Conservation (phyloP, 2,797 vertebrate genomes). For the Passerculus sandwichensis region DNA sequence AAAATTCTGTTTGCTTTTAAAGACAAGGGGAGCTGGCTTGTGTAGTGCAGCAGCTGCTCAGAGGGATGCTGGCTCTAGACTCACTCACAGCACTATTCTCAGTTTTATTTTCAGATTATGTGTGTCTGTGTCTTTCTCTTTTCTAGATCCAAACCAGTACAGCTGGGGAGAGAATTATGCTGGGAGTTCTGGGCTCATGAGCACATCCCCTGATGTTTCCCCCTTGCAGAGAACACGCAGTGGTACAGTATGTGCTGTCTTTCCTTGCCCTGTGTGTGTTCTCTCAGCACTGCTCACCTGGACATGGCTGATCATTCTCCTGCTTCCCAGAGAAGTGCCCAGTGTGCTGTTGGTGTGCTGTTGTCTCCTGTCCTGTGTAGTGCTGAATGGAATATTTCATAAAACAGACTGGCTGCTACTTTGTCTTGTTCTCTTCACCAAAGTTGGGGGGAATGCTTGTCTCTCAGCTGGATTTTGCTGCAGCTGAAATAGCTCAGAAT, state of each 20-base stretch:
- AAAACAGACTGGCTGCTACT: neutral
- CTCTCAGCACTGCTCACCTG: neutral
- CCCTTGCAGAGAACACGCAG: conserved; percentile 91
- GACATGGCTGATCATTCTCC: neutral
- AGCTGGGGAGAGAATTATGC: conserved; percentile 99
- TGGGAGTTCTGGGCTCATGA: conserved; percentile 96
- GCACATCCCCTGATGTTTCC: conserved; percentile 90
- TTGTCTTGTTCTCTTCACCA: neutral
- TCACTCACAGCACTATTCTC: neutral
- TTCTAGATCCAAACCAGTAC: conserved; percentile 95
- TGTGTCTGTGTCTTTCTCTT: conserved; percentile 45
- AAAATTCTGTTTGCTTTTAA: neutral
- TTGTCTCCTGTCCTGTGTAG: neutral
- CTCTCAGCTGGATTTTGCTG: conserved; percentile 1
- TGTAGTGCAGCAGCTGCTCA: conserved; percentile 11
- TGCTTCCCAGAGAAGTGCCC: neutral
- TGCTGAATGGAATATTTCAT: neutral
- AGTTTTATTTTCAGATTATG: conserved; percentile 54
- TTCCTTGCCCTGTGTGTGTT: conserved; percentile 6
- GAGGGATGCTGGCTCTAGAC: conserved; percentile 5
- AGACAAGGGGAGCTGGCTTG: neutral
- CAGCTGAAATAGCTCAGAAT: neutral
- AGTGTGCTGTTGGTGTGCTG: neutral
- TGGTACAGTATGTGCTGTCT: conserved; percentile 89
- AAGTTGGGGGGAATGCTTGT: neutral